Evolutionary conservation across 2,888 invertebrate species (phyloP).

Genomic region (Cordilura impudica): DNA sequence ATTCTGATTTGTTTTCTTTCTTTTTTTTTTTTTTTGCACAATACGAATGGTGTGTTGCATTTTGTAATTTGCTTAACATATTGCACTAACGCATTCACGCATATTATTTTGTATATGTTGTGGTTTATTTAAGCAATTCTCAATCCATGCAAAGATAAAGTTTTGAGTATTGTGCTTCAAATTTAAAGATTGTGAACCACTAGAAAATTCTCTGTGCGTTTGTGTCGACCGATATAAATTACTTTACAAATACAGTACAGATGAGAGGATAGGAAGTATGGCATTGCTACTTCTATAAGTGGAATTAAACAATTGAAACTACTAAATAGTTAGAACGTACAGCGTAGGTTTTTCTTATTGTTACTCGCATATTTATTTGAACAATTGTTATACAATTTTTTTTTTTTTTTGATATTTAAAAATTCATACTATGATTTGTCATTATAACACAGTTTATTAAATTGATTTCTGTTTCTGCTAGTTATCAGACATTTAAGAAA

Average conservation of each 20-base stretch:
- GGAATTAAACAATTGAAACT: constrained; percentile 54
- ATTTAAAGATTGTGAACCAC: not conserved
- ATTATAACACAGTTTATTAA: constrained; percentile 55
- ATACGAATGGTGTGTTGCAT: constrained; percentile 6
- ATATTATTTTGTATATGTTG: not conserved
- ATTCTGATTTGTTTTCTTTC: constrained; percentile 36
- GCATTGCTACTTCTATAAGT: constrained; percentile 40
- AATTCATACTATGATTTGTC: constrained; percentile 54
- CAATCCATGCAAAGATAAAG: no score
- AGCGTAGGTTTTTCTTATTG: constrained; percentile 17
- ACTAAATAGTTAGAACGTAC: no score
- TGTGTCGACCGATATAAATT: constrained; percentile 48
- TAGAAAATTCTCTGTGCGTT: not conserved
- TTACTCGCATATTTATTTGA: no score
- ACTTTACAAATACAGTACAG: constrained; percentile 28
- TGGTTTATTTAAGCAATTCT: not conserved
- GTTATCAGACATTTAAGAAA: no score
- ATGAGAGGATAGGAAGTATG: constrained; percentile 14
- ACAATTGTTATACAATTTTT: no score
- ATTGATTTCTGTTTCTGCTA: no score
- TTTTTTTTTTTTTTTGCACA: constrained; percentile 13
- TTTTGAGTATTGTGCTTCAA: not conserved
- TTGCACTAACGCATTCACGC: constrained; percentile 57
- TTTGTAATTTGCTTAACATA: constrained; percentile 39
- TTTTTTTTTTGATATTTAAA: no score